Percentiles rank a stretch among this genome's conserved stretches.
phyloP scores from a whole-genome alignment of 2,113 vertebrate species.

The Silurus asotus region DNA sequence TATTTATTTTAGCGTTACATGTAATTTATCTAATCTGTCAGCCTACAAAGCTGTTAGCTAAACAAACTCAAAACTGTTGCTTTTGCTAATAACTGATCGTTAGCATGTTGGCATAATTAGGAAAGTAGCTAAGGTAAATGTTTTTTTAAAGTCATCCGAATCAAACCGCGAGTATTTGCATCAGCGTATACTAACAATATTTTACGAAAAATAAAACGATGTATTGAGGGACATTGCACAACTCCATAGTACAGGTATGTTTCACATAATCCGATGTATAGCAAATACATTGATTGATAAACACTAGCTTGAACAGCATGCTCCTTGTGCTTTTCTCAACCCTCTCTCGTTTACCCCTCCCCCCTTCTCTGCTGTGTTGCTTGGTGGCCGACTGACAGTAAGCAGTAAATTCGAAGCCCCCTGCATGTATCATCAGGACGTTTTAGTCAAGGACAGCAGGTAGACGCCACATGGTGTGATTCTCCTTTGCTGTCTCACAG shows the following conservation, averaged over 20 bases:
- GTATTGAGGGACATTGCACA: not conserved
- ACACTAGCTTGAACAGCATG: not conserved
- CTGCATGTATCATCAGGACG: conserved; percentile 25
- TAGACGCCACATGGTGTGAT: conserved; percentile 14
- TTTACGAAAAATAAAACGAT: not conserved
- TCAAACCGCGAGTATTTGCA: not conserved
- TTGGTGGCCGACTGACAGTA: not conserved
- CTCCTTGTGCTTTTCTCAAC: not conserved
- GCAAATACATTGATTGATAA: not conserved
- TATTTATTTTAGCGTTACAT: not conserved
- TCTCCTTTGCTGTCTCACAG: not conserved
- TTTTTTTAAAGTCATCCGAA: not conserved
- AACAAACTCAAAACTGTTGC: not conserved
- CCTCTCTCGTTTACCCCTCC: not conserved
- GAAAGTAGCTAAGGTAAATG: not conserved
- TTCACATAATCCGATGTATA: not conserved
- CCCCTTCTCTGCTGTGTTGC: not conserved
- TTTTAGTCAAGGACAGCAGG: conserved; percentile 41
- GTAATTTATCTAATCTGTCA: not conserved
- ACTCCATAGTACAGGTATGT: not conserved
- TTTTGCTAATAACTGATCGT: not conserved
- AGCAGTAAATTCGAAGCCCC: conserved; percentile 20
- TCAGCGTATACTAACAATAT: not conserved
- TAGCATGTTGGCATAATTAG: not conserved
- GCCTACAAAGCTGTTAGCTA: not conserved